These are phyloP conservation scores for Hipparchia sbordonii DNA, from an alignment of 2,888 invertebrate species.

Conservation along the genomic window DNA sequence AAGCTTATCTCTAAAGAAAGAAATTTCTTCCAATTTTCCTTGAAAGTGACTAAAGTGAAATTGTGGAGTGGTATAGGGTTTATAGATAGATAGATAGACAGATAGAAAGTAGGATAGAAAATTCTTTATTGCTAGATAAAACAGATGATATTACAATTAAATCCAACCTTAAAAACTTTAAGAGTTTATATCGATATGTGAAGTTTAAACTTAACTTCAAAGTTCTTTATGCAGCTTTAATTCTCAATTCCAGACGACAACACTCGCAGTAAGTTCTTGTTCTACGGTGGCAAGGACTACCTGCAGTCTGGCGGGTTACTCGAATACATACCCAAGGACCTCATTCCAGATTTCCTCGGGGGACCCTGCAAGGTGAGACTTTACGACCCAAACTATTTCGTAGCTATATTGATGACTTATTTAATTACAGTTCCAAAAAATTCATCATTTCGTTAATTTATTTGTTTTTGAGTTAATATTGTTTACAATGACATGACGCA, in stretches of 20 bases:
- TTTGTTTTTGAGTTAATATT: neutral
- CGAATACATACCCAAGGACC: conserved; percentile 92
- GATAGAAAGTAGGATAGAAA: no score
- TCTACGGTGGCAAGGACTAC: conserved; percentile 95
- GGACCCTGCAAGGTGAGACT: conserved; percentile 90
- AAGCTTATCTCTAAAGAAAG: no score
- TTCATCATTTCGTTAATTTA: no score
- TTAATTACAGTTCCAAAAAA: neutral
- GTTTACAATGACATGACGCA: neutral
- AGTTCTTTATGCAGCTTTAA: neutral
- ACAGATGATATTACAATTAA: no score
- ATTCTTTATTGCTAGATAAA: no score
- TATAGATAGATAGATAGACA: no score
- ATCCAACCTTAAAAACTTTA: no score
- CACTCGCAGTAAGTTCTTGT: conserved; percentile 94
- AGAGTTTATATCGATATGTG: no score
- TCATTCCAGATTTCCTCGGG: conserved; percentile 96
- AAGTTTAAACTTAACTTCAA: no score
- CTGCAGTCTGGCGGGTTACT: conserved; percentile 90
- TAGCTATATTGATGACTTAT: conserved; percentile 6
- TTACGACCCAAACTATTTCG: conserved; percentile 27
- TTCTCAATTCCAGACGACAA: conserved; percentile 87
- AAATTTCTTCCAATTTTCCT: no score
- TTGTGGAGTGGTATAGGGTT: no score
- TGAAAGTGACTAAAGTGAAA: no score